Evolutionary conservation across 2,797 vertebrate species (phyloP).

Genomic region (Mus minutoides): DNA sequence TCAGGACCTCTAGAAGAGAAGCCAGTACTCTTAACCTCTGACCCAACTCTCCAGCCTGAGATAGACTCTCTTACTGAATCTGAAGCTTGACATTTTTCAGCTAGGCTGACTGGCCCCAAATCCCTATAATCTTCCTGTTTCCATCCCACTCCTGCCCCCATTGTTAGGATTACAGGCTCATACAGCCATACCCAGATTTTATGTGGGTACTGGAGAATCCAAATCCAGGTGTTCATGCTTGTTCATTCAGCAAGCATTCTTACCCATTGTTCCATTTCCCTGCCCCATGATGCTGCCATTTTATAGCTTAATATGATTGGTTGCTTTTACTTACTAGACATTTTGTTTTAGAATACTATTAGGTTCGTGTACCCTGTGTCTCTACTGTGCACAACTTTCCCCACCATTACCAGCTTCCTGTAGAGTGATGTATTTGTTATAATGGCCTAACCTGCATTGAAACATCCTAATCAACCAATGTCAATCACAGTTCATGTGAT

Average conservation of each 20-base stretch:
- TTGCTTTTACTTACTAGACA: not conserved
- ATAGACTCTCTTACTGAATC: not conserved
- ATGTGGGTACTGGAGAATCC: not conserved
- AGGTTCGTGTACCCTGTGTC: not conserved
- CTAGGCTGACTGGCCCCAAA: not conserved
- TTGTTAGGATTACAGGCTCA: not conserved
- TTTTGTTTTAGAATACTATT: not conserved
- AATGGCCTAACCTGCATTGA: not conserved
- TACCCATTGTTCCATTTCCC: not conserved
- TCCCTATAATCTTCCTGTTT: not conserved
- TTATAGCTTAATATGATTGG: not conserved
- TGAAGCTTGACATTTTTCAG: not conserved
- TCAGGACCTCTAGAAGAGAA: too few relatives aligned
- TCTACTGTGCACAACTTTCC: fast-evolving
- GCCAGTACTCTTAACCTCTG: too few relatives aligned
- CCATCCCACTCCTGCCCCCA: not conserved
- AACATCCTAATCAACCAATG: not conserved
- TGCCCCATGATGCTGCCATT: not conserved
- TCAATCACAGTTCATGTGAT: not conserved
- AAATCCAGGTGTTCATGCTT: not conserved
- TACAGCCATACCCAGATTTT: not conserved
- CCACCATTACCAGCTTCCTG: not conserved
- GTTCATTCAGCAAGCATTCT: not conserved
- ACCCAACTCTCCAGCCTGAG: not conserved
- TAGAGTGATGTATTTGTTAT: not conserved